These are phyloP conservation scores for Coelinius sp. DNA, from an alignment of 2,888 invertebrate genomes.

Conservation along the genomic window DNA sequence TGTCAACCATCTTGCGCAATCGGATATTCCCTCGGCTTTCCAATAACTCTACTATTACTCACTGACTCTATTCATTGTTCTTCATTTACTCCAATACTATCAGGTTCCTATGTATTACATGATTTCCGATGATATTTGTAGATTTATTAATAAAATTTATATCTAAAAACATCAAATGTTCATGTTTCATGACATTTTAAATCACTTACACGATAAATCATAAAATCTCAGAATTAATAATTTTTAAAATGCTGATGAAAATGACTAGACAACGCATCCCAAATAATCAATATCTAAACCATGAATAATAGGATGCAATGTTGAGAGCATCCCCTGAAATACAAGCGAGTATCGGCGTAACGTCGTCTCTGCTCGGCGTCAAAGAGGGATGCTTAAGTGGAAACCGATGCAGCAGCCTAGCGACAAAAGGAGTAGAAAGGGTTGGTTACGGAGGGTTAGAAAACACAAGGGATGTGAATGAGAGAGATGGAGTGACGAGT, in stretches of 20 bases:
- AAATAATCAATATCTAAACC: not conserved
- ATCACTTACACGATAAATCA: not conserved
- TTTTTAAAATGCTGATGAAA: not conserved
- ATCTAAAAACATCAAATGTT: too few species aligned
- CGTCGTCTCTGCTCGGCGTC: constrained; percentile 26
- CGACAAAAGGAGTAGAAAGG: constrained; percentile 12
- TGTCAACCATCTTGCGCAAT: not conserved
- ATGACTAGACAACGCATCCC: too few species aligned
- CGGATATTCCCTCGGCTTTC: not conserved
- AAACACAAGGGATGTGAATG: constrained; percentile 15
- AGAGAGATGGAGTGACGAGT: not conserved
- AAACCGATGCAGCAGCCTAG: constrained; percentile 40
- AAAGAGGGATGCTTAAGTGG: constrained; percentile 48
- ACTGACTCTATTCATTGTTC: not conserved
- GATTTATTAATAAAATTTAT: too few species aligned
- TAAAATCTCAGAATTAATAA: not conserved
- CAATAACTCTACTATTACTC: not conserved
- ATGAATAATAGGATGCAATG: not conserved
- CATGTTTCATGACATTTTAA: too few species aligned
- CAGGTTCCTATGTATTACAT: too few species aligned
- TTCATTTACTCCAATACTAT: not conserved
- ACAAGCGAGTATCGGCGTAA: not conserved
- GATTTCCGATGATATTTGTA: too few species aligned
- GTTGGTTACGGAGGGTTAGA: not conserved
- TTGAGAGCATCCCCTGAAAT: not conserved